A percentile compares a stretch with the other conserved stretches of the same genome.
These are phyloP conservation scores for Megaustenia siamemsis DNA, from an alignment of 2,888 invertebrate species.

Conservation along the genomic window DNA sequence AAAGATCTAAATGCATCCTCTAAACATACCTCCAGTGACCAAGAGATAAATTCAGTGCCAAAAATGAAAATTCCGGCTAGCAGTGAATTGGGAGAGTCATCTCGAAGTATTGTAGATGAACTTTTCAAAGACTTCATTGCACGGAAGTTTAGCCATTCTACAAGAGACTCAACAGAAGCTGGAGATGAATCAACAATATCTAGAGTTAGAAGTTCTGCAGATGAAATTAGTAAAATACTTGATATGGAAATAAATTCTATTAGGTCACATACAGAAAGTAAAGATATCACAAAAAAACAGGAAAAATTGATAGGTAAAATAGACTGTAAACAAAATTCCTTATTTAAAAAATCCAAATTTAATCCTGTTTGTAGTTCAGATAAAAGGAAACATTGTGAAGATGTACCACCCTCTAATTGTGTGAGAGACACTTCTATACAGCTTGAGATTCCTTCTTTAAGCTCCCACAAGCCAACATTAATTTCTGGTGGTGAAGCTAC, in stretches of 20 bases:
- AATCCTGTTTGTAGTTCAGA: background rate
- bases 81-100: constrained; percentile 16
- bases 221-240: constrained; percentile 69
- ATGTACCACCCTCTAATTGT: background rate
- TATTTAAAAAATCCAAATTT: background rate
- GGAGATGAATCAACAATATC: constrained; percentile 36
- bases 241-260: constrained; percentile 68
- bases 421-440: background rate
- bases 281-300: background rate
- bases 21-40: background rate
- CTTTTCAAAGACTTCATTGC: constrained; percentile 73
- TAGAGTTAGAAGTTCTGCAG: constrained; percentile 59
- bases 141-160: constrained; percentile 62
- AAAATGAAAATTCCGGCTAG: background rate
- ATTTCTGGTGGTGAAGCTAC: background rate
- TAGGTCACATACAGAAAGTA: constrained; percentile 17
- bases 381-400: background rate
- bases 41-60: background rate
- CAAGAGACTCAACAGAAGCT: constrained; percentile 24
- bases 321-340: background rate
- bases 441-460: background rate
- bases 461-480: background rate
- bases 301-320: background rate
- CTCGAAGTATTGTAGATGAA: constrained; percentile 67
- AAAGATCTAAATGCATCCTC: background rate